A percentile compares a stretch with the other conserved stretches of the same genome.
These are phyloP conservation scores for Botrylloides violaceus DNA, from an alignment of 23 tunicate genomes.

Conservation along the genomic window DNA sequence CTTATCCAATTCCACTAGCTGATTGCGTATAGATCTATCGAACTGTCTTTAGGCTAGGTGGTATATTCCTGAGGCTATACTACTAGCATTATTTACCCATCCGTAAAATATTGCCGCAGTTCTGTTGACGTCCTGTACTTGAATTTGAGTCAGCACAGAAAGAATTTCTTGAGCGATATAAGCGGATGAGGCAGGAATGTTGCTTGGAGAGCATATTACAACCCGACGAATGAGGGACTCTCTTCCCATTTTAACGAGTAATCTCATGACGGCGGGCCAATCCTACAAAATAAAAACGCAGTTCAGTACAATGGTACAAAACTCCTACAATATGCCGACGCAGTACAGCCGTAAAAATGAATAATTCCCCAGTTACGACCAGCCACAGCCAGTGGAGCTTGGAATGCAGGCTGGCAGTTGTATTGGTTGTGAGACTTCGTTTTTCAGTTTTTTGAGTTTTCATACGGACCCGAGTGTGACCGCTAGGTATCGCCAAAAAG, in stretches of 20 bases:
- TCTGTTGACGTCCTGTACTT: conserved; percentile 42
- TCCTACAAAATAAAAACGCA: conserved; percentile 33
- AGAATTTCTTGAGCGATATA: conserved; percentile 15
- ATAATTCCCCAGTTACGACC: too few relatives aligned
- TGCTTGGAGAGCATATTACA: conserved; percentile 31
- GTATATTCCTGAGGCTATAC: too few relatives aligned
- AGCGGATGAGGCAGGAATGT: conserved; percentile 33
- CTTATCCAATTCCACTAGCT: too few relatives aligned
- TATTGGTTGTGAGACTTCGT: too few relatives aligned
- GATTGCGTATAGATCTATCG: too few relatives aligned
- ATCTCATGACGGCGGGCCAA: conserved; percentile 41
- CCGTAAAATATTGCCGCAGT: conserved; percentile 68
- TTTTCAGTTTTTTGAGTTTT: too few relatives aligned
- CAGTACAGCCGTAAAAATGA: too few relatives aligned
- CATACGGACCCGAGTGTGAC: neutral
- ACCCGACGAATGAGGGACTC: conserved; percentile 60
- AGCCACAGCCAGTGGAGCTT: too few relatives aligned
- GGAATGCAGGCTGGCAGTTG: too few relatives aligned
- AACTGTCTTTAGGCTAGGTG: too few relatives aligned
- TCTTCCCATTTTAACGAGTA: conserved; percentile 63
- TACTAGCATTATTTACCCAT: conserved; percentile 37
- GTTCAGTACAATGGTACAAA: too few relatives aligned
- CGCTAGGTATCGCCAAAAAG: neutral
- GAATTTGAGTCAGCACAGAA: conserved; percentile 20
- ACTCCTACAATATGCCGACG: too few relatives aligned